Percentiles rank a stretch among this genome's conserved stretches.
These are phyloP conservation scores for Peromyscus maniculatus DNA, from an alignment of 2,113 vertebrate species.

Conservation along the genomic window DNA sequence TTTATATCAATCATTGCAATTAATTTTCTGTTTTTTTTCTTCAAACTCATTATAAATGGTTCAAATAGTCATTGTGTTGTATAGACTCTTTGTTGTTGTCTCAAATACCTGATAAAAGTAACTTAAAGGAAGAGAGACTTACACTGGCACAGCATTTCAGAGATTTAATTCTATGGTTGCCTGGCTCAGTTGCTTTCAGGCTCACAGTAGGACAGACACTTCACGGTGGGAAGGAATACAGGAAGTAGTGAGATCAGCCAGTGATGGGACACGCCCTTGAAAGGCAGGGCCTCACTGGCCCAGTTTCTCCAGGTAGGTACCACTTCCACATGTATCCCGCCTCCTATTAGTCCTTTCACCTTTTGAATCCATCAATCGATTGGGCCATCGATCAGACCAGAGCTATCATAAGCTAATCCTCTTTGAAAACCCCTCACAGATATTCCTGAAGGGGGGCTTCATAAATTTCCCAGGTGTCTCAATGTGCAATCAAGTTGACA, in stretches of 20 bases:
- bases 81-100: background rate
- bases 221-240: background rate
- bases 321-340: background rate
- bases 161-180: background rate
- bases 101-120: background rate
- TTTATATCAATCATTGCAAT: background rate
- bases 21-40: background rate
- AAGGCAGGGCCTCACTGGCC: fast-evolving
- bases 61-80: background rate
- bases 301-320: background rate
- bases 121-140: background rate
- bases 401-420: background rate
- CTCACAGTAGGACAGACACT: background rate
- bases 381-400: background rate
- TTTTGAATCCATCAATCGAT: background rate
- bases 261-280: too few relatives aligned
- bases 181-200: background rate
- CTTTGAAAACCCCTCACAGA: background rate
- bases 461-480: background rate
- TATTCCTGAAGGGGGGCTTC: background rate
- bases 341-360: background rate
- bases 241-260: background rate
- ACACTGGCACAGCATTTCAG: background rate
- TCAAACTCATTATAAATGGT: background rate
- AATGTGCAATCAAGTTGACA: background rate